Base-by-base conservation (phyloP, 2,888 invertebrate species). In the Drosophila paranaensis region DNA sequence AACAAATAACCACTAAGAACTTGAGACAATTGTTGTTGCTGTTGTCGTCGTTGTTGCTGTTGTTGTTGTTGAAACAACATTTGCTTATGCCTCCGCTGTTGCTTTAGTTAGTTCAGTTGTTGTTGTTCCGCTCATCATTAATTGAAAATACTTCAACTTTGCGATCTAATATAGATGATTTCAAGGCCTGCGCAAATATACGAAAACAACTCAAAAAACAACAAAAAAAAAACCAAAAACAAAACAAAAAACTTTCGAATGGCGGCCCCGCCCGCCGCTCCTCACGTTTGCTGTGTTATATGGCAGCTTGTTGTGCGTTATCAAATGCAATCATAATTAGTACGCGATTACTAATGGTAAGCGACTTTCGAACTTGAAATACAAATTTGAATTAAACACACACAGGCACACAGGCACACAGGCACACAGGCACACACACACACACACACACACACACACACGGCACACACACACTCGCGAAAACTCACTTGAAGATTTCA, bases 101-200 rank as follows among this genome's bases (percentile, higher is more conserved):
- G 20, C 20, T 20, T 20, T 46, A 16, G n/a, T 27, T 48, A 46
- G 25, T 46, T 57, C 51, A 40, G 55, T 39, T 33, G 42, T 43
- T 43, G 43, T 13, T 56, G 39, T 63, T 56, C 43, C 5, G 33
- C 37, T 42, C 43, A 60, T 37, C 35, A 35, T 51, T 51, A 50
- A 67, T 70, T 72, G 45, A 53, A 78, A 71, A 45, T 61, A 71
- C 79, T 77, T 74, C 51, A 79, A 71, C 67, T 70, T 61, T 70
- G 58, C 55, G 61, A 64, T 74, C 61, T 42, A 72, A 79, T 71
- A 27, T 40, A 40, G 33, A 50, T 50, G 33, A 50, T 50, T 70
- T 60, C 76, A 81, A 76, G 76, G 71, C 63, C 70, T 42, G 33
- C 6, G 51, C 20, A 20, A 13, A 20, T 13, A 27, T 5, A 20